Base-by-base conservation (phyloP, 2,888 invertebrate species). In the Erebia palarica region DNA sequence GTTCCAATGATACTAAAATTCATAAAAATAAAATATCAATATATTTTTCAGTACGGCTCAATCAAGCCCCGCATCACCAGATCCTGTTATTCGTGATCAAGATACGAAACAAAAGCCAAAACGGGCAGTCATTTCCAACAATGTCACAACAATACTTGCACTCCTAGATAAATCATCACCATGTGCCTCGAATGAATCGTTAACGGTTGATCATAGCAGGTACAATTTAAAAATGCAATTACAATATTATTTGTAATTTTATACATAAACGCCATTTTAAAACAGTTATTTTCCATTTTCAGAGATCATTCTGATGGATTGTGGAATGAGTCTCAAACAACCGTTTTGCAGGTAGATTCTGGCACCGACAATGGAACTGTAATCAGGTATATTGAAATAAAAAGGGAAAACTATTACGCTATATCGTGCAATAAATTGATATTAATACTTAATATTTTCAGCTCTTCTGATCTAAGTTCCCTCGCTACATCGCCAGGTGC, bases 261-360 rank as follows among this genome's bases (percentile, higher is more conserved):
- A 36, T 36, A 36, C 36, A 36, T 5, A 36, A 36, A 1, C 36
- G 36, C 7, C 36, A 36, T 36, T 36, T 36, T 36, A 5, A 36
- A 1, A 36, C 36, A 18, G 8, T 10, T 16, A 59, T 59, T 4
- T 63, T 36, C 51, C 69, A 21, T 64, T 82, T 86, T 72, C 80
- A 92, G 96, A 81, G 97, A 97, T 85, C 97, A 97, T 86, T 97
- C 97, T 63, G 97, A 97, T 84, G 96, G 97, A 65, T 95, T 97
- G 81, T 97, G 97, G 97, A 97, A 97, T 88, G 97, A 97, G 90
- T 97, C 97, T 13, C 97, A 97, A 90, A 96, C 96, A 10, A 97
- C 97, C 0, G 96, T 97, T 16, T 92, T 97, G 51, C 96, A 96
- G 88, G 95, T 95, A 1, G 97, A 96, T 82, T 95, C 95, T 16